These are phyloP conservation scores for Trichacis sp. DNA, from an alignment of 2,888 invertebrate genomes.

Conservation along the genomic window DNA sequence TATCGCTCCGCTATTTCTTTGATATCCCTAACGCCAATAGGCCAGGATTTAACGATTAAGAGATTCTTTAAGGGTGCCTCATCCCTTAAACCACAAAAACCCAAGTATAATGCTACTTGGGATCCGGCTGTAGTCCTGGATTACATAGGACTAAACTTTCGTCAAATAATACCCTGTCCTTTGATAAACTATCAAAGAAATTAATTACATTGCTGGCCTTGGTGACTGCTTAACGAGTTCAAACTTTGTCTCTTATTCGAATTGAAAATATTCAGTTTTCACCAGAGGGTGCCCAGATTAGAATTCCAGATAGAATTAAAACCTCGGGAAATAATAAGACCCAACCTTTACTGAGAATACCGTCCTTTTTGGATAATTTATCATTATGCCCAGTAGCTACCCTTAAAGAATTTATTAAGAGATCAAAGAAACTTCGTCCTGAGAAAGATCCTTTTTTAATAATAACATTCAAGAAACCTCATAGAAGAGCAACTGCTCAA, in stretches of 20 bases:
- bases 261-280: slow-evolving; percentile 12
- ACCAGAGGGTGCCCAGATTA: slow-evolving; percentile 8
- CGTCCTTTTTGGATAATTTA: not conserved
- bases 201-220: slow-evolving; percentile 5
- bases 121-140: slow-evolving; percentile 38
- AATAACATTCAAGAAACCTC: not conserved
- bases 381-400: not conserved
- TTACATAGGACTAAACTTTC: not conserved
- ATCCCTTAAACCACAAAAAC: slow-evolving; percentile 19
- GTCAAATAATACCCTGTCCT: not conserved
- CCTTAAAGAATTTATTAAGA: not conserved
- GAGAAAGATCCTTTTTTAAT: too few relatives aligned
- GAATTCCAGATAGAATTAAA: slow-evolving; percentile 25
- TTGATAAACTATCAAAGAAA: slow-evolving; percentile 13
- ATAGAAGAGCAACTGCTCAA: not conserved
- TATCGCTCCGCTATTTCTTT: slow-evolving; percentile 27
- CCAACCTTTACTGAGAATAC: slow-evolving; percentile 17
- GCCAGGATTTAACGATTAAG: slow-evolving; percentile 13
- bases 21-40: slow-evolving; percentile 11
- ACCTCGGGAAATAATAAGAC: slow-evolving; percentile 14
- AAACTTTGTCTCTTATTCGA: slow-evolving; percentile 3
- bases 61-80: slow-evolving; percentile 36
- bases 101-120: slow-evolving; percentile 50
- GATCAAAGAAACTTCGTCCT: not conserved
- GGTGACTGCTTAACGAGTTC: slow-evolving; percentile 8